These are phyloP conservation scores for Eptatretus atami DNA, from an alignment of 2,797 vertebrate species.

Conservation along the genomic window DNA sequence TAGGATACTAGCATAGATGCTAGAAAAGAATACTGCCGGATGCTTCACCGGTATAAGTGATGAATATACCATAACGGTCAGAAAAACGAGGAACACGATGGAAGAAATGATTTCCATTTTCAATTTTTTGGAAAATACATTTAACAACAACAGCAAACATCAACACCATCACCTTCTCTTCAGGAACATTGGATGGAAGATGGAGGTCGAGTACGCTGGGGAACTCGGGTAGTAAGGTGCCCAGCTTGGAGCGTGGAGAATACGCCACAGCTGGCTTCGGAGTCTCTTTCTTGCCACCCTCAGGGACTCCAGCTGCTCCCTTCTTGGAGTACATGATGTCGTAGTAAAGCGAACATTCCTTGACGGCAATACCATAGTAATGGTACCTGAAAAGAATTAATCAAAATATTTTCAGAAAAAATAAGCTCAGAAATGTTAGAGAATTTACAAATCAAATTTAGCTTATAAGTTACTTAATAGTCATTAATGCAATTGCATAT, in stretches of 20 bases:
- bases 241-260: conserved; percentile 97
- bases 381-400: conserved; percentile 36
- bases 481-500: not conserved
- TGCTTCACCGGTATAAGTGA: too few species aligned
- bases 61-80: not conserved
- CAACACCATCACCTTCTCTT: conserved; percentile 68
- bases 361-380: conserved; percentile 93
- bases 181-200: conserved; percentile 83
- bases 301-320: conserved; percentile 92
- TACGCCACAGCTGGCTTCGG: conserved; percentile 98
- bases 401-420: not conserved
- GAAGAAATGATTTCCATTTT: not conserved
- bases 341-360: conserved; percentile 88
- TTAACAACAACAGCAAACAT: conserved; percentile 14
- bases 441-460: not conserved
- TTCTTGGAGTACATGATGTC: conserved; percentile 99
- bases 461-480: not conserved
- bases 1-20: too few species aligned
- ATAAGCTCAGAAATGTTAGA: not conserved
- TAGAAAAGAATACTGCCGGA: too few species aligned
- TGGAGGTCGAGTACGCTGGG: conserved; percentile 99
- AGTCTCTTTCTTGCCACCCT: conserved; percentile 95
- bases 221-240: conserved; percentile 91
- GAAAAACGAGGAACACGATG: not conserved
- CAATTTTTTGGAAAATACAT: not conserved